Base-by-base conservation (phyloP, 2,797 vertebrate species). In the Acipenser transmontanus region DNA sequence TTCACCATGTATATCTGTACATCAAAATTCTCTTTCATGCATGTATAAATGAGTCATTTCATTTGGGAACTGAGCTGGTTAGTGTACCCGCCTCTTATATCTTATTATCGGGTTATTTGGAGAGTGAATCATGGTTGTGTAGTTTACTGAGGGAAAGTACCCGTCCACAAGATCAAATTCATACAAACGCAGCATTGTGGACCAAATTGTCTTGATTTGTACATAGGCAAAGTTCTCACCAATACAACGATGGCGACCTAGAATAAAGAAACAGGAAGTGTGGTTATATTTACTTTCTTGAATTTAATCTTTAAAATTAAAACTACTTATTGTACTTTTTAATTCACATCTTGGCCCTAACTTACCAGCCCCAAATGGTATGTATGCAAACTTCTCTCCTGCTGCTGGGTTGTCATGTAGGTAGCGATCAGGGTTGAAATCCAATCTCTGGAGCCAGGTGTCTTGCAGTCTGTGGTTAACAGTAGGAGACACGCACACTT, bases 201-300 rank as follows among this genome's bases (percentile, higher is more conserved):
- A 98, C 97, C 96, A 99, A 81, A 99, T 95, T 9, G 95, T 97
- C 86, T 99, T 99, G 74, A 99, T 98, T 77, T 99, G 97, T 73
- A 96, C 89, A 3, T 98, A 99, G 47, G 97, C 97, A 1, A 99
- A 99, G 83, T 99, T 96, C 80, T 99, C 97, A 66, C 97, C 97
- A 13, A 99, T 98, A 77, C 97, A 99, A 64, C 97, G 95, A 72
- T 99, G 97, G 17, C 97, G 96, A 7, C 97, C 97, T 99, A 68
- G 10, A 70, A 34, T 34, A 34, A 34, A 34, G 34, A 34, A 34
- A 34, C 34, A 34, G 34, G 34, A 34, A 34, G 34, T 34, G 34
- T 34, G 34, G 34, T 34, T 34, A 34, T 34, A 34, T 34, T 3
- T 34, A 34, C 34, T 34, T 34, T 34, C 4, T 34, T 34, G 2